Percentiles rank a stretch among this genome's conserved stretches.
phyloP scores from a whole-genome alignment of 2,888 invertebrate species.

The Nebria brevicollis region DNA sequence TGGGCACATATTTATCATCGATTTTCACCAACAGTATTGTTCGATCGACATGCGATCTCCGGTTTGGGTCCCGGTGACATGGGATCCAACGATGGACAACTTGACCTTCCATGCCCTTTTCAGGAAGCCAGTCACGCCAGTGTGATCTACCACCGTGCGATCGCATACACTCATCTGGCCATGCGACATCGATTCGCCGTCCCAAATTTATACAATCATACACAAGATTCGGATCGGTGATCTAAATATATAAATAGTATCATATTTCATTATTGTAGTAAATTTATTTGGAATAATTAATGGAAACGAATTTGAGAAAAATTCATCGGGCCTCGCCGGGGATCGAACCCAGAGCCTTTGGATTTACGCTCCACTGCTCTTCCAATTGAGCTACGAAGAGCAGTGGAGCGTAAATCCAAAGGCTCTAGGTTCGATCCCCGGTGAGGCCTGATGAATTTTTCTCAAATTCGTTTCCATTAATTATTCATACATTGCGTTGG shows the following conservation, averaged over 20 bases:
- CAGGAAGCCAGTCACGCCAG: conserved; percentile 92
- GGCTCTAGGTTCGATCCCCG: too few species aligned
- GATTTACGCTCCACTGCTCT: too few species aligned
- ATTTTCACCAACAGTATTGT: conserved; percentile 92
- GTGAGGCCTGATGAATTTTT: too few species aligned
- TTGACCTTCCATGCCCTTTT: conserved; percentile 91
- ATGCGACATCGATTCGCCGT: conserved; percentile 90
- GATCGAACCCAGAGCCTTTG: too few species aligned
- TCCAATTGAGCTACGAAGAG: too few species aligned
- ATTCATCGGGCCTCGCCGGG: too few species aligned
- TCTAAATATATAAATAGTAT: conserved; percentile 56
- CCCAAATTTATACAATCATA: conserved; percentile 93
- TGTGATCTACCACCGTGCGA: conserved; percentile 85
- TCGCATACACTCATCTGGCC: conserved; percentile 93
- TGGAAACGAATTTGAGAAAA: too few species aligned
- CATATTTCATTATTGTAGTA: background rate
- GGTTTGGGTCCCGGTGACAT: conserved; percentile 86
- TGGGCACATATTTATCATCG: conserved; percentile 92
- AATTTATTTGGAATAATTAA: too few species aligned
- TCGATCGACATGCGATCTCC: conserved; percentile 91
- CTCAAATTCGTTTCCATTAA: too few species aligned
- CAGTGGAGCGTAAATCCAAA: too few species aligned
- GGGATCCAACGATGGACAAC: conserved; percentile 96
- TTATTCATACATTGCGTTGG: too few species aligned
- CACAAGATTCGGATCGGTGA: conserved; percentile 76